A percentile compares a stretch with the other conserved stretches of the same genome.
Evolutionary conservation across 2,797 vertebrate genomes (phyloP).

Genomic region (Acanthornis magna): DNA sequence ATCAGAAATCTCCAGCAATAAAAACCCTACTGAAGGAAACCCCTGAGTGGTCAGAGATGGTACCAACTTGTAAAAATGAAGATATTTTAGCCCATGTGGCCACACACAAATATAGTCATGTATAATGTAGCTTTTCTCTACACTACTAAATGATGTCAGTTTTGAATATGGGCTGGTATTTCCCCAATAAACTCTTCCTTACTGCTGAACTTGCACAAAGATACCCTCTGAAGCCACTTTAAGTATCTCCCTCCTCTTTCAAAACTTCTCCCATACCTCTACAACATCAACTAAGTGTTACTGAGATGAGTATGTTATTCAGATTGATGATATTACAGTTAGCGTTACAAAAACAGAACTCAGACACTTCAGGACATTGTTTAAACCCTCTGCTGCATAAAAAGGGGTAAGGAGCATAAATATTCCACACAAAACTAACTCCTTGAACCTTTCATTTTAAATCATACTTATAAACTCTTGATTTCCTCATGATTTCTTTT

Average conservation of each 20-base stretch:
- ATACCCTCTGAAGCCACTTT: background rate
- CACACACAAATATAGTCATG: background rate
- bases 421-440: background rate
- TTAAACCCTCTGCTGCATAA: background rate
- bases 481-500: constrained; percentile 56
- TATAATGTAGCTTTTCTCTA: background rate
- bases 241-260: background rate
- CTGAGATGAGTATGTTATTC: background rate
- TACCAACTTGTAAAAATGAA: background rate
- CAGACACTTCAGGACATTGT: background rate
- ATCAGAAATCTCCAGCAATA: background rate
- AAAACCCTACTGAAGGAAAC: background rate
- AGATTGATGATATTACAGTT: background rate
- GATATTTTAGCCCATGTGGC: background rate
- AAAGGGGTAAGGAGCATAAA: background rate
- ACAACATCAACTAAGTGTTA: background rate
- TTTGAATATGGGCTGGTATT: background rate
- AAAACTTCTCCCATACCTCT: background rate
- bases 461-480: constrained; percentile 19
- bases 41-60: background rate
- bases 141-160: background rate
- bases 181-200: background rate
- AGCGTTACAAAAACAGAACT: background rate
- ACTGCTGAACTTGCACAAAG: background rate
- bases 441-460: constrained; percentile 9